A percentile compares a stretch with the other conserved stretches of the same genome.
Conservation (phyloP, 2,113 vertebrate species). For the Psammodynastes pulverulentus region DNA sequence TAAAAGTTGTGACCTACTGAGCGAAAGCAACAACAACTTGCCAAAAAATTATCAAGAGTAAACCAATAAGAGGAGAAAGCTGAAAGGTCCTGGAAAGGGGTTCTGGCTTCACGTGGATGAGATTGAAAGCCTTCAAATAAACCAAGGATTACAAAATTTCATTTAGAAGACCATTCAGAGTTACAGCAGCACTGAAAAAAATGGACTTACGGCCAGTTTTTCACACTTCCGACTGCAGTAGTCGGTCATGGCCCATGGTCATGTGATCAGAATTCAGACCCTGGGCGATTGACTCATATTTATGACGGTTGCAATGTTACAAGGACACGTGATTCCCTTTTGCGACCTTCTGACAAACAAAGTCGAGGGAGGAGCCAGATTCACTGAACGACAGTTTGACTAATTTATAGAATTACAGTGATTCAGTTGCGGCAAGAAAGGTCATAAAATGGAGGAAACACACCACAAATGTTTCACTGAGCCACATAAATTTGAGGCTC, state of each 20-base stretch:
- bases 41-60: not conserved
- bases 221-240: not conserved
- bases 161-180: not conserved
- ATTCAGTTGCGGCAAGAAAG: too few species aligned
- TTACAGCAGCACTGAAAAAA: not conserved
- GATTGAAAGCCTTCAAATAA: not conserved
- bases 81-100: not conserved
- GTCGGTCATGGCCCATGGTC: too few species aligned
- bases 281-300: too few species aligned
- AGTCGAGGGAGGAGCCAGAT: not conserved
- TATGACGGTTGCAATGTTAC: too few species aligned
- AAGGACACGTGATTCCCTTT: not conserved
- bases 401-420: not conserved
- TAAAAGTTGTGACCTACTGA: not conserved
- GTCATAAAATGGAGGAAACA: not conserved
- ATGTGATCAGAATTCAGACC: not conserved
- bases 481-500: not conserved
- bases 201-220: not conserved
- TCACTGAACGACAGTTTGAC: not conserved
- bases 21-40: not conserved
- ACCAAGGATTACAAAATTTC: not conserved
- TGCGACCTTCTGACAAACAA: not conserved
- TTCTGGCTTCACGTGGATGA: too few species aligned
- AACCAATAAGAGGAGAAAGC: not conserved
- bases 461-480: not conserved